A percentile compares a stretch with the other conserved stretches of the same genome.
phyloP scores from a whole-genome alignment of 2,888 invertebrate species.

The Apantesis nais region DNA sequence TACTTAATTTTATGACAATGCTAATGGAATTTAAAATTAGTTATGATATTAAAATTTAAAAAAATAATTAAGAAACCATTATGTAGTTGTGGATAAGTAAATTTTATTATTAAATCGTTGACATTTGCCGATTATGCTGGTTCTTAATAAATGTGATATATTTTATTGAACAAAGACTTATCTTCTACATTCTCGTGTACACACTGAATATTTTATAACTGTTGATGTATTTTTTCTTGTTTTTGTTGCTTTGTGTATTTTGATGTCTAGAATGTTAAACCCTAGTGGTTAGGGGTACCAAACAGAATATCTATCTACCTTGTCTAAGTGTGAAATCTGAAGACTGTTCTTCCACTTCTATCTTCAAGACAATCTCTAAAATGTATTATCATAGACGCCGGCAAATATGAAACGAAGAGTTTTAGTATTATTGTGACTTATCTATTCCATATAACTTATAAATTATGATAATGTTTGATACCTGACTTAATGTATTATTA shows the following conservation, averaged over 20 bases:
- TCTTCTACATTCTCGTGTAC: neutral
- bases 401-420: conserved; percentile 1
- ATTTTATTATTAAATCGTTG: neutral
- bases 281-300: neutral
- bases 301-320: neutral
- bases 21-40: conserved; percentile 13
- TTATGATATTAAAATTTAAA: neutral
- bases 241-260: neutral
- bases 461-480: conserved; percentile 15
- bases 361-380: neutral
- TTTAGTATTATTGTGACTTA: conserved; percentile 4
- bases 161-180: neutral
- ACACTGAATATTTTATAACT: neutral
- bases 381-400: neutral
- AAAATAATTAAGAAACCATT: neutral
- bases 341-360: neutral
- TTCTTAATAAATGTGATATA: neutral
- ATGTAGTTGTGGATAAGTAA: neutral
- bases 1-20: conserved; percentile 11
- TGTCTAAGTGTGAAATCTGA: neutral
- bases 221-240: neutral
- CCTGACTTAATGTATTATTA: conserved; percentile 27
- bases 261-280: neutral
- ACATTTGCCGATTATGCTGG: neutral
- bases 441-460: neutral